Evolutionary conservation across 2,113 vertebrate species (phyloP).

Genomic region (Pavo muticus): DNA sequence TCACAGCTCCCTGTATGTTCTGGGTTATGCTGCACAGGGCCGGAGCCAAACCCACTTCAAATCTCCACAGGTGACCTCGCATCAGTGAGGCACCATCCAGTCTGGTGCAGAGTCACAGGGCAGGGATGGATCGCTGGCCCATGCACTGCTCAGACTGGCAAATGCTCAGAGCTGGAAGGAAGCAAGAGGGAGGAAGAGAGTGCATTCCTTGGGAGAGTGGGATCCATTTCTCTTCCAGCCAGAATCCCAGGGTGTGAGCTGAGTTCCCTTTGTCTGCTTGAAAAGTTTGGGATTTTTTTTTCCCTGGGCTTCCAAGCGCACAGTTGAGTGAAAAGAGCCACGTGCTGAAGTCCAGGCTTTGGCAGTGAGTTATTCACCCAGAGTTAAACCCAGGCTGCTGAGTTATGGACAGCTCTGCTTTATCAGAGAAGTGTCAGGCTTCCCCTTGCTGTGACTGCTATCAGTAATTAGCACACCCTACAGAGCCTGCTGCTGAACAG

Average conservation of each 20-base stretch:
- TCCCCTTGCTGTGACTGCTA: constrained; percentile 44
- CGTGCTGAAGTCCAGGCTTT: neutral
- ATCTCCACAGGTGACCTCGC: neutral
- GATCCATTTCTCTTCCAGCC: neutral
- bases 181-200: neutral
- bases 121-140: neutral
- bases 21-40: neutral
- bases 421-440: constrained; percentile 61
- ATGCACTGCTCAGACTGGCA: accelerated
- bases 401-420: constrained; percentile 16
- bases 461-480: constrained; percentile 61
- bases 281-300: neutral
- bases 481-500: constrained; percentile 26
- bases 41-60: neutral
- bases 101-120: neutral
- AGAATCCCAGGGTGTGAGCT: neutral
- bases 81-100: too few species aligned
- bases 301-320: neutral
- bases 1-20: accelerated
- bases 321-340: neutral
- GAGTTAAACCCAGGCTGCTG: neutral
- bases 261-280: neutral
- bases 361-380: neutral
- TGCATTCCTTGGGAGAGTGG: neutral
- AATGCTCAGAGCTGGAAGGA: neutral